Evolutionary conservation across 2,888 invertebrate genomes (phyloP), one percentile per base, ranked within the genome.

Genomic region (Athalia cordata): DNA sequence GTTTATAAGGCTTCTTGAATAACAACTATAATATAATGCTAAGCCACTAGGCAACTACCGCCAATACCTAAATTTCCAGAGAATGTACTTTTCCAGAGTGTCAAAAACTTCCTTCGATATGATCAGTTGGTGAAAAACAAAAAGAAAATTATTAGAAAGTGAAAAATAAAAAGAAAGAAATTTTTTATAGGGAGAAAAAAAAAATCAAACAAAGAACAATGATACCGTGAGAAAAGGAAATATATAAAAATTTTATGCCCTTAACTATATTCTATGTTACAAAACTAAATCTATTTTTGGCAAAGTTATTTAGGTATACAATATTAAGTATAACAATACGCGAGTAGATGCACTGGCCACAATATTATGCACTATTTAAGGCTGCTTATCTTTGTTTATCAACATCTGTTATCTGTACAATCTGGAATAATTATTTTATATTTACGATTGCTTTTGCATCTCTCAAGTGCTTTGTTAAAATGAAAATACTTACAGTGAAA

Each of bases 211-310:
- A 61, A 57, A 65, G 61, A 49, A 15, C 3, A 72, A 62, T 43
- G 9, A 61, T 50, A 52, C 64, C 8, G 11, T 43, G 50, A 59
- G 67, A 77, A 80, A 81, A 80, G 79, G 82, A 81, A 80, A 84
- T 80, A 85, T 79, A 81, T 84, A 85, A 85, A 84, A 86, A 84
- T 83, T 86, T 83, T 83, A 88, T 87, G 87, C 86, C 86, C 89
- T 89, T 89, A 89, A 89, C 89, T 90, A 89, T 87, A 88, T 82
- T 89, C 89, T 90, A 90, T 88, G 89, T 89, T 89, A 89, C 85
- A 88, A 85, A 85, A 89, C 90, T 90, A 90, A 82, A 89, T 86
- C 90, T 90, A 90, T 90, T 90, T 90, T 90, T 90, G 90, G 90
- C 89, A 90, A 90, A 89, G 88, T 89, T 88, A 86, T 88, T 90